Evolutionary conservation across 2,888 invertebrate genomes (phyloP), one percentile per base, ranked within the genome.

Genomic region (Lycia hirtaria): DNA sequence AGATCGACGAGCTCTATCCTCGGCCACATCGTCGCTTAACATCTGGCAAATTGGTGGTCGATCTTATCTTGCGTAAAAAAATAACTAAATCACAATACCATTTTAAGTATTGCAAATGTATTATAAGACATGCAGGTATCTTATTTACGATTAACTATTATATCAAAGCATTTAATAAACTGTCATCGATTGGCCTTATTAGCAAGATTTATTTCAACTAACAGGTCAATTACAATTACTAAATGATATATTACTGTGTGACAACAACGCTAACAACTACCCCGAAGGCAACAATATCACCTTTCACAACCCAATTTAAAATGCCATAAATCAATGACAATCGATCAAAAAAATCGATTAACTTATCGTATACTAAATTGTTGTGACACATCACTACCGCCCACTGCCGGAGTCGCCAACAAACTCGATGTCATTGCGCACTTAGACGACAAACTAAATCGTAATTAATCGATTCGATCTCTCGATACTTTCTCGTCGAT

Each of bases 401-500:
- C 53, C 53, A 64, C 55, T 35, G 72, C 58, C 41, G 43, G 33
- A 57, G 64, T 56, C 56, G 41, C 32, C 60, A 68, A 76, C 76
- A 72, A 71, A 73, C 76, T 78, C 76, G 78, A 81, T 86, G 83
- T 87, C 85, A 83, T 71, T 78, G 77, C 75, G 80, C 85, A 85
- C 86, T 88, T 81, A 87, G 74, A 76, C 75, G 80, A 80, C 87
- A 83, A 80, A 78, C 76, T 73, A 74, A 73, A 68, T 74, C 75
- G 80, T 85, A 87, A 87, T 88, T 87, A 89, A 86, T 87, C 86
- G 85, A 85, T 80, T 77, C 68, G 74, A 83, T 79, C 81, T 73
- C 78, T 82, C 78, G 81, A 79, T 80, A 81, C 84, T 85, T 81
- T 80, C 78, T 81, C 80, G 77, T 73, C 85, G 89, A 90, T 90